Evolutionary conservation across 2,113 vertebrate species (phyloP).

Genomic region (Nesoenas mayeri): DNA sequence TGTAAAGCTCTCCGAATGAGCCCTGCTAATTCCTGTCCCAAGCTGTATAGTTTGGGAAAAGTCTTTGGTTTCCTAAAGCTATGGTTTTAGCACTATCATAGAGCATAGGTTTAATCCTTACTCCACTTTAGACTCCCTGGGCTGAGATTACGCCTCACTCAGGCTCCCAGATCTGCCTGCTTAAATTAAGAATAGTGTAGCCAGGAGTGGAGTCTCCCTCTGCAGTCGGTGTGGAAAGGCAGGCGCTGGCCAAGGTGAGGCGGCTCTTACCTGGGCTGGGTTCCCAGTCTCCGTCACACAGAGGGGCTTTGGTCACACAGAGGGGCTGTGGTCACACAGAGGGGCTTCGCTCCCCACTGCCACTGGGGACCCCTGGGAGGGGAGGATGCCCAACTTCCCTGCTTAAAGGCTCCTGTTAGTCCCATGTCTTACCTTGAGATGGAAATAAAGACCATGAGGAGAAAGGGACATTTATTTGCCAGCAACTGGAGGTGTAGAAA

Average conservation of each 20-base stretch:
- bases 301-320: not conserved
- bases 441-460: not conserved
- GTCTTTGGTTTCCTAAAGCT: not conserved
- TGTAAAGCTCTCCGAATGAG: too few relatives aligned
- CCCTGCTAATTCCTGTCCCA: too few relatives aligned
- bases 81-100: not conserved
- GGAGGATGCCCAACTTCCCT: not conserved
- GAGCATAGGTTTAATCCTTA: not conserved
- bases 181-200: not conserved
- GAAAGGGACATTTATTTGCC: not conserved
- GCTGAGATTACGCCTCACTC: fast-evolving
- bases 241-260: not conserved
- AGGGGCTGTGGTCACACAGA: not conserved
- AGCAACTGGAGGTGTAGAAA: not conserved
- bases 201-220: not conserved
- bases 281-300: not conserved
- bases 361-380: not conserved
- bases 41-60: not conserved
- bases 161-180: not conserved
- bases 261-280: not conserved
- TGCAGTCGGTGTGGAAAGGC: not conserved
- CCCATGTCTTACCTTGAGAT: not conserved
- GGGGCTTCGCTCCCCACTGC: not conserved
- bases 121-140: not conserved
- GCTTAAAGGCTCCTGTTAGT: not conserved